phyloP scores from a whole-genome alignment of 2,113 vertebrate genomes.

The Eublepharis macularius region DNA sequence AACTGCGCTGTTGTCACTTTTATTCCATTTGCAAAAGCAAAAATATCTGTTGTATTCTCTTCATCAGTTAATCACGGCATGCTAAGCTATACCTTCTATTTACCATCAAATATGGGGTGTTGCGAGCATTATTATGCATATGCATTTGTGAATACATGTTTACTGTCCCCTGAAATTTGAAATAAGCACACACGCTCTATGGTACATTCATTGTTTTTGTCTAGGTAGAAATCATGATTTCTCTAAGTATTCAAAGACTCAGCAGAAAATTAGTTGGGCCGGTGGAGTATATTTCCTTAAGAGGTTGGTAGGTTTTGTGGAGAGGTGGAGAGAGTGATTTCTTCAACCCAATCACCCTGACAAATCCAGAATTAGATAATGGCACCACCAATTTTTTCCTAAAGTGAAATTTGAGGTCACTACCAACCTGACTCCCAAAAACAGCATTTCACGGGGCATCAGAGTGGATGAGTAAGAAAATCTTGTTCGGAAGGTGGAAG shows the following conservation, averaged over 20 bases:
- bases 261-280: constrained; percentile 11
- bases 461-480: too few relatives aligned
- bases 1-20: constrained; percentile 20
- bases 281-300: not conserved
- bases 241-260: constrained; percentile 34
- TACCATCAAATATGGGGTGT: constrained; percentile 60
- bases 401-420: not conserved
- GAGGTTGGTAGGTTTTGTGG: not conserved
- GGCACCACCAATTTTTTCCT: not conserved
- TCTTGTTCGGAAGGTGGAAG: too few relatives aligned
- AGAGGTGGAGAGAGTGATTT: not conserved
- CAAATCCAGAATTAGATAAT: not conserved
- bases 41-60: constrained; percentile 30
- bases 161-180: constrained; percentile 31
- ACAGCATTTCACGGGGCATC: too few relatives aligned
- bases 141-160: constrained; percentile 54
- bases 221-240: constrained; percentile 33
- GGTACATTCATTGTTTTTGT: constrained; percentile 49
- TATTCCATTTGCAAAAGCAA: constrained; percentile 19
- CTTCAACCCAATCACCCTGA: not conserved
- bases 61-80: constrained; percentile 39
- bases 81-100: constrained; percentile 64
- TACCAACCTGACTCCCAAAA: too few relatives aligned
- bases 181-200: not conserved
- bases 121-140: constrained; percentile 50